Conservation (phyloP, 2,113 vertebrate genomes). For the Pomatorhinus ruficollis region DNA sequence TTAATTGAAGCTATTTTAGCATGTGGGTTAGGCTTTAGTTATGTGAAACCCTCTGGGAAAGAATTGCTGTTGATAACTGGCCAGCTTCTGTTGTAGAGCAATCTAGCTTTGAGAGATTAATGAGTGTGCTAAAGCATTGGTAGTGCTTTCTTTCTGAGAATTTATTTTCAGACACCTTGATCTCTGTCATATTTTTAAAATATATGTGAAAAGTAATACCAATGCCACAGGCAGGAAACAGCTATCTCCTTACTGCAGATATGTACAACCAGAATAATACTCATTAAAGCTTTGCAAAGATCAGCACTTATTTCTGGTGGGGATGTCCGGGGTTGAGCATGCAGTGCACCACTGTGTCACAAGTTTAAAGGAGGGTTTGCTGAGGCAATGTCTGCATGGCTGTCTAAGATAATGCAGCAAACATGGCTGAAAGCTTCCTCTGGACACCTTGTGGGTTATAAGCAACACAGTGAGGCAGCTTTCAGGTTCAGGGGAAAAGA, state of each 20-base stretch:
- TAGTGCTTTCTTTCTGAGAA: neutral
- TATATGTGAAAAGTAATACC: neutral
- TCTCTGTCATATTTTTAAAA: neutral
- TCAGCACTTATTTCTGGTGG: neutral
- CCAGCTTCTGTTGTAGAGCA: neutral
- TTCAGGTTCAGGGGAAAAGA: neutral
- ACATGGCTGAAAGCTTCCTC: neutral
- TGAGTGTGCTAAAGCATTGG: neutral
- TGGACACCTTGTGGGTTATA: neutral
- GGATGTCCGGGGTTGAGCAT: neutral
- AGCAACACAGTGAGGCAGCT: neutral
- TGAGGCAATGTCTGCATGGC: neutral
- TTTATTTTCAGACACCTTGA: slow-evolving; percentile 28
- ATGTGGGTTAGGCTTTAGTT: neutral
- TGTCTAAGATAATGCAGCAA: neutral
- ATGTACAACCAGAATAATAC: neutral
- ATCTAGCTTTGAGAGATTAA: neutral
- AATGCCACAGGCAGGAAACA: neutral
- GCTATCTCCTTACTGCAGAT: slow-evolving; percentile 16
- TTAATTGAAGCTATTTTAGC: neutral
- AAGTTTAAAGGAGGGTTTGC: neutral
- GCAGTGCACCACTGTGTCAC: neutral
- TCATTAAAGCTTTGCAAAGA: neutral
- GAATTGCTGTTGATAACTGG: neutral
- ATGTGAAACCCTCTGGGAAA: neutral